A percentile compares a stretch with the other conserved stretches of the same genome.
Evolutionary conservation across 2,113 vertebrate species (phyloP).

Genomic region (Brienomyrus longianalis): DNA sequence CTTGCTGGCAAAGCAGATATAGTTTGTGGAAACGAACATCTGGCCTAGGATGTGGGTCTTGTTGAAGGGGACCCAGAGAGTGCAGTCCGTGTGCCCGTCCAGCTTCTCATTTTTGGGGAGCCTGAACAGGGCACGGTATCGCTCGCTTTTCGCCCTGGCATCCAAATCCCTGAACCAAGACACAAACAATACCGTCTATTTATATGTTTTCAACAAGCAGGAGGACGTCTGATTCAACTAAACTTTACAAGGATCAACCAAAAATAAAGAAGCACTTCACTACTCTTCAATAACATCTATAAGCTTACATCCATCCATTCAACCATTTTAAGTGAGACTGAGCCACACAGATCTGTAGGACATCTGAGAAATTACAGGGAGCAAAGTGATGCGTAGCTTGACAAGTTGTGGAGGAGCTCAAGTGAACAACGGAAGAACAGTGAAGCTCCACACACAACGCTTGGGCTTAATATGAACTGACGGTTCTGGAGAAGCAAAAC

Average conservation of each 20-base stretch:
- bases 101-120: slow-evolving; percentile 93
- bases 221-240: neutral
- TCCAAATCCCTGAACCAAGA: slow-evolving; percentile 76
- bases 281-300: neutral
- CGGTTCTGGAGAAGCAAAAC: neutral
- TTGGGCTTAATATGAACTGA: neutral
- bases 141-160: slow-evolving; percentile 88
- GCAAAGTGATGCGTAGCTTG: neutral
- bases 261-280: neutral
- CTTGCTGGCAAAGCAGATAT: slow-evolving; percentile 97
- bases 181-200: neutral
- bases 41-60: slow-evolving; percentile 95
- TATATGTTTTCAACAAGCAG: neutral
- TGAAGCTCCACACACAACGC: neutral
- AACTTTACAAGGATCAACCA: neutral
- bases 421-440: neutral
- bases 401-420: neutral
- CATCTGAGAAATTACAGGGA: neutral
- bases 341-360: neutral
- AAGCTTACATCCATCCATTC: neutral
- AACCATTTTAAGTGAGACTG: neutral
- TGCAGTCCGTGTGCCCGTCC: slow-evolving; percentile 94
- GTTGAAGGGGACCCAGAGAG: slow-evolving; percentile 95
- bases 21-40: slow-evolving; percentile 98
- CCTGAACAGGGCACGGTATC: slow-evolving; percentile 84